Evolutionary conservation across 2,797 vertebrate species (phyloP), one percentile per base, ranked within the genome.

Genomic region (Phylloscopus collybita): DNA sequence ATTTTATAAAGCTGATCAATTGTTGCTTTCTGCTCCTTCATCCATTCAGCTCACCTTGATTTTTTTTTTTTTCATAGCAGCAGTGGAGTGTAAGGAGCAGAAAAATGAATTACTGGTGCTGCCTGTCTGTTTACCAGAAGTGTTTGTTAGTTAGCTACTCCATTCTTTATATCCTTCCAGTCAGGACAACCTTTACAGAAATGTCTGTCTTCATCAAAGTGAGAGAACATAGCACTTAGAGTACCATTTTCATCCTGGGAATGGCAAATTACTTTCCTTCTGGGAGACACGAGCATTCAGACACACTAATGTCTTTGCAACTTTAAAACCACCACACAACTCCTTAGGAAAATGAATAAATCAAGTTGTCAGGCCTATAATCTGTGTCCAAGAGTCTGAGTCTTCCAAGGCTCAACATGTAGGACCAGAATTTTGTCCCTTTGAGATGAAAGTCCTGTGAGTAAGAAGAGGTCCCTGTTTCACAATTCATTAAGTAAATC

Each of bases 181-280:
- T 72, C 50, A 62, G 72, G 81, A 61, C 53, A 74, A 56, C 69
- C 69, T 89, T 61, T 67, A 42, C 27, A 87, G 57, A 83, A 89
- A 83, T 62, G 9, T 44, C 54, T 91, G 88, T 88, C 56, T 47
- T 86, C 87, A 86, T 91, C 85, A 56, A n/a, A 88, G 36, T 62
- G 47, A 65, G 84, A 59, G 79, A 83, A 90, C 18, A 23, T 64
- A 66, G 36, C 59, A 88, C 34, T 92, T 86, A 79, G 0, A 72
- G 50, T 69, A 29, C 73, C 47, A 30, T 86, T 96, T 95, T 91
- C 62, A 66, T 75, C 60, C 66, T 92, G 51, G 62, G 91, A 84
- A 80, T 90, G 51, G 76, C 88, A 86, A 76, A 91, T 86, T 86
- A 51, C 51, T 84, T 93, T 73, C 57, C 38, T 32, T 90, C 70